phyloP scores from a whole-genome alignment of 2,888 invertebrate species.

The Thymelicus lineola region DNA sequence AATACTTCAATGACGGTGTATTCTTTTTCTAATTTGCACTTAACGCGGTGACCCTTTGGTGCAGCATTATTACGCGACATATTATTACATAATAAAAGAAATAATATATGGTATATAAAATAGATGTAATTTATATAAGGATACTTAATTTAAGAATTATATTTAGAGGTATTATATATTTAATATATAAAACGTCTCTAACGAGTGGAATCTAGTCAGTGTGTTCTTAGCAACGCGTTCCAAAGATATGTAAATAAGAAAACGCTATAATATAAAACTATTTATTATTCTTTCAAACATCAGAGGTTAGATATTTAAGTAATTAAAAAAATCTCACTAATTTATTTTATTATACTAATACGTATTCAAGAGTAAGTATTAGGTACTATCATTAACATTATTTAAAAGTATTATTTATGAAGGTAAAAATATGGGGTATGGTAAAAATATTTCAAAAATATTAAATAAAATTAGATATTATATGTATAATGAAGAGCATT shows the following conservation, averaged over 20 bases:
- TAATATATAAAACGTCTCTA: slow-evolving; percentile 48
- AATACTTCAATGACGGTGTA: too few species aligned
- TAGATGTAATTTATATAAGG: not conserved
- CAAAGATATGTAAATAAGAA: slow-evolving; percentile 79
- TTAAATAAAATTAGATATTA: too few species aligned
- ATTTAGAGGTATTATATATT: slow-evolving; percentile 45
- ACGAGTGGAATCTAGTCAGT: slow-evolving; percentile 83
- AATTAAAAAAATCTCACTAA: not conserved
- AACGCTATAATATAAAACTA: slow-evolving; percentile 62
- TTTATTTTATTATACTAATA: not conserved
- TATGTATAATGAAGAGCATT: too few species aligned
- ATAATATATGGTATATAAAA: not conserved
- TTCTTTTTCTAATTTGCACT: too few species aligned
- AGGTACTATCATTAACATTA: too few species aligned
- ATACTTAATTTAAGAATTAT: slow-evolving; percentile 37
- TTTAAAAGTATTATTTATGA: too few species aligned
- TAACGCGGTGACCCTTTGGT: too few species aligned
- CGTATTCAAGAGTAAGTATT: not conserved
- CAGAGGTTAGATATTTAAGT: too few species aligned
- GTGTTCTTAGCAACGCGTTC: slow-evolving; percentile 81
- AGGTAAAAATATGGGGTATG: too few species aligned
- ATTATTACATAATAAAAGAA: too few species aligned
- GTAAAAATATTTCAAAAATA: too few species aligned
- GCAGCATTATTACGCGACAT: too few species aligned
- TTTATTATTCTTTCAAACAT: slow-evolving; percentile 29